These are phyloP conservation scores for Siniperca obscura DNA, from an alignment of 2,797 vertebrate species.

Conservation along the genomic window DNA sequence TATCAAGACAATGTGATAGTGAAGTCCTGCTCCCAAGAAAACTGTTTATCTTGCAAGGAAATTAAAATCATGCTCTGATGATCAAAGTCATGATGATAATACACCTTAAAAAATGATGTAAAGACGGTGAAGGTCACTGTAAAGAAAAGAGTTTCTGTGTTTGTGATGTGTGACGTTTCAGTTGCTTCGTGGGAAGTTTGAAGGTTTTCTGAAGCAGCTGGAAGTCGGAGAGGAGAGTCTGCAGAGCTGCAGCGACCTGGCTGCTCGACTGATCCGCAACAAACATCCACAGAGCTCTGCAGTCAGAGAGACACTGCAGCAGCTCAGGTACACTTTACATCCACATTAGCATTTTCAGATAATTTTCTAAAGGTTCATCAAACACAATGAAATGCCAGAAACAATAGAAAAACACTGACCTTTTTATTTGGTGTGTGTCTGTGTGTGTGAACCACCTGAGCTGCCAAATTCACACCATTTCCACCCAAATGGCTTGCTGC, in stretches of 20 bases:
- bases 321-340: slow-evolving; percentile 77
- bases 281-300: slow-evolving; percentile 81
- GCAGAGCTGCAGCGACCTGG: slow-evolving; percentile 80
- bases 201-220: slow-evolving; percentile 86
- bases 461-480: too few species aligned
- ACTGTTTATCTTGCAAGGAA: too few species aligned
- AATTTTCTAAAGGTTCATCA: not conserved
- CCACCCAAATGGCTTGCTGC: too few species aligned
- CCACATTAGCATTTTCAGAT: not conserved
- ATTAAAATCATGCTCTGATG: too few species aligned
- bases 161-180: slow-evolving; percentile 24
- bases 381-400: not conserved
- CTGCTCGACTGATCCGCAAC: slow-evolving; percentile 77
- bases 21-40: not conserved
- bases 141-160: slow-evolving; percentile 23
- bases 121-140: not conserved
- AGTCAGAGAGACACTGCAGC: slow-evolving; percentile 81
- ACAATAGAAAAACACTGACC: too few species aligned
- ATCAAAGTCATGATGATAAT: not conserved
- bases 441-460: too few species aligned
- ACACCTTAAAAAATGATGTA: not conserved
- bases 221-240: slow-evolving; percentile 83
- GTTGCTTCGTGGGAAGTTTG: slow-evolving; percentile 85
- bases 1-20: not conserved
- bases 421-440: too few species aligned